Evolutionary conservation across 2,888 invertebrate genomes (phyloP), one percentile per base, ranked within the genome.

Genomic region (Apodemia duryi): DNA sequence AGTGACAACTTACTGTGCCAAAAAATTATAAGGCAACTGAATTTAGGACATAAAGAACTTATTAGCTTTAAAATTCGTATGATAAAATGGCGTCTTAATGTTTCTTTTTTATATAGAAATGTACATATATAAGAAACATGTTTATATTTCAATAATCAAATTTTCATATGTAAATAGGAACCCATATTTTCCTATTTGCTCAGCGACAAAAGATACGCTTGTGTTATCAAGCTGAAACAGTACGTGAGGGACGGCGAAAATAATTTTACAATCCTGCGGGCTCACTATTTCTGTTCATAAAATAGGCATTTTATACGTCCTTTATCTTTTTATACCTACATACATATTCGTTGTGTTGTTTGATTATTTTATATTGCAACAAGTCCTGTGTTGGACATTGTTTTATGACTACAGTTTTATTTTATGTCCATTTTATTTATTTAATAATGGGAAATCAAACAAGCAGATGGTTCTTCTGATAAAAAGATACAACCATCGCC

Each of bases 151-250:
- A 49, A 13, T n/a, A 6, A 49, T 49, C 49, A 49, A n/a, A 49
- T 49, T 49, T 6, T 49, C n/a, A 3, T 49, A 49, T n/a, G 49
- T 49, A 49, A 49, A 49, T 49, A 46, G 3, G 5, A 5, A 46
- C 11, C 46, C 11, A 13, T 46, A 13, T 49, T n/a, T 49, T 49
- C 49, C n/a, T 49, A 49, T 49, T 49, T 49, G 6, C 49, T 21
- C n/a, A 49, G 49, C n/a, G 49, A n/a, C 49, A 49, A 49, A 49
- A 49, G 49, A 49, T 49, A 49, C 49, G n/a, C n/a, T 49, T 49
- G n/a, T 49, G 49, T 49, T 49, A 49, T 49, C 49, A 49, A 49
- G 49, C 49, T 49, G n/a, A 49, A 49, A 49, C 49, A 49, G 49
- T 49, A 49, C 49, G 49, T 49, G 49, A 49, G 49, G 49, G 49